phyloP scores from a whole-genome alignment of 2,888 invertebrate genomes.

The Melipona bicolor region DNA sequence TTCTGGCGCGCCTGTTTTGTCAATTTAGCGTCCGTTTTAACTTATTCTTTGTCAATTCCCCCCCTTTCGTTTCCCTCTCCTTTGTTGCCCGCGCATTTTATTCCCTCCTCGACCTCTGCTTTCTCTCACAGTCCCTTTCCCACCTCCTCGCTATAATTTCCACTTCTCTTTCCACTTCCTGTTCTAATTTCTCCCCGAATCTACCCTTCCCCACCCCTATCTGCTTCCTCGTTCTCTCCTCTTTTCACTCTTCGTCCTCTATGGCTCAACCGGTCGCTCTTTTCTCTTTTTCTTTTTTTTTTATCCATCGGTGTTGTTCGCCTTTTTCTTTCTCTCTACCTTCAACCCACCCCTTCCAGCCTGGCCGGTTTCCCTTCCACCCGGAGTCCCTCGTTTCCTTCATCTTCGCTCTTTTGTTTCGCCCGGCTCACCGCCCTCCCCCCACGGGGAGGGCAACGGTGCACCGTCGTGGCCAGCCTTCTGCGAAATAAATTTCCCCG shows the following conservation, averaged over 20 bases:
- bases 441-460: neutral
- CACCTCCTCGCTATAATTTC: neutral
- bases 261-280: neutral
- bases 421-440: neutral
- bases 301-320: neutral
- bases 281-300: neutral
- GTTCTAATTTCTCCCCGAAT: conserved; percentile 3
- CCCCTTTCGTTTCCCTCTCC: neutral
- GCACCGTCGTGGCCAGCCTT: conserved; percentile 4
- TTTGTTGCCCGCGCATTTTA: neutral
- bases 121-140: neutral
- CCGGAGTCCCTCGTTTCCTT: conserved; percentile 11
- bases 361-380: neutral
- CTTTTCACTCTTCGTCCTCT: neutral
- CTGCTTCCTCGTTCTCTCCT: neutral
- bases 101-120: neutral
- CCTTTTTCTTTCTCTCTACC: neutral
- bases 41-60: conserved; percentile 18
- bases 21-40: conserved; percentile 32
- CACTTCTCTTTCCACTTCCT: neutral
- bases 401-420: conserved; percentile 25
- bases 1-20: conserved; percentile 27
- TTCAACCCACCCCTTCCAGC: neutral
- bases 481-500: conserved; percentile 58
- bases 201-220: neutral